Conservation (phyloP, 2,113 vertebrate species). For the Dendrocopos noguchii region DNA sequence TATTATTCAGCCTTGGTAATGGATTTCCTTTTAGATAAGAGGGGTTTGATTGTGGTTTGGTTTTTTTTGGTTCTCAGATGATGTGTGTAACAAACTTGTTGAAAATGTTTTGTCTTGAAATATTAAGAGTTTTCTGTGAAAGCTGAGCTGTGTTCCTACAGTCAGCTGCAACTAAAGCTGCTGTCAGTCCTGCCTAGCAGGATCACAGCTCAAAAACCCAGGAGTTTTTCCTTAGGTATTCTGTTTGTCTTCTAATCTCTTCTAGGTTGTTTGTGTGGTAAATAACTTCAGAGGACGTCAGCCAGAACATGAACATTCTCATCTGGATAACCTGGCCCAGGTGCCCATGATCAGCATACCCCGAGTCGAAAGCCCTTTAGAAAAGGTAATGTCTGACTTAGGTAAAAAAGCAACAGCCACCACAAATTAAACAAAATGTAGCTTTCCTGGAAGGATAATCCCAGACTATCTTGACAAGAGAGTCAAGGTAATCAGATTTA, state of each 20-base stretch:
- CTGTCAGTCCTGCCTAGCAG: conserved; percentile 12
- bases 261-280: conserved; percentile 95
- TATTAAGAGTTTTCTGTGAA: conserved; percentile 37
- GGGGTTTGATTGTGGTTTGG: too few relatives aligned
- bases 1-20: background rate
- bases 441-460: background rate
- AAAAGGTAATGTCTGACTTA: conserved; percentile 87
- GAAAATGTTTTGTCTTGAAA: conserved; percentile 15
- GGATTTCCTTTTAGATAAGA: background rate
- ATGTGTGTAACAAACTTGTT: background rate
- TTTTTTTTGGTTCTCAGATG: background rate
- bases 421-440: background rate
- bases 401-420: background rate
- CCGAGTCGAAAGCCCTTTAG: conserved; percentile 90
- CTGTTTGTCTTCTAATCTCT: conserved; percentile 50
- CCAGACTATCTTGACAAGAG: background rate
- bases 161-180: conserved; percentile 10
- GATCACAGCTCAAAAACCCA: conserved; percentile 10
- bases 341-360: conserved; percentile 85
- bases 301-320: conserved; percentile 82
- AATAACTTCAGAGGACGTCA: conserved; percentile 97
- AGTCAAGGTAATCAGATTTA: background rate
- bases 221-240: conserved; percentile 11
- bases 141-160: background rate
- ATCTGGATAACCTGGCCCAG: conserved; percentile 76